phyloP scores from a whole-genome alignment of 2,888 invertebrate species.

The Oxycera nigricornis region DNA sequence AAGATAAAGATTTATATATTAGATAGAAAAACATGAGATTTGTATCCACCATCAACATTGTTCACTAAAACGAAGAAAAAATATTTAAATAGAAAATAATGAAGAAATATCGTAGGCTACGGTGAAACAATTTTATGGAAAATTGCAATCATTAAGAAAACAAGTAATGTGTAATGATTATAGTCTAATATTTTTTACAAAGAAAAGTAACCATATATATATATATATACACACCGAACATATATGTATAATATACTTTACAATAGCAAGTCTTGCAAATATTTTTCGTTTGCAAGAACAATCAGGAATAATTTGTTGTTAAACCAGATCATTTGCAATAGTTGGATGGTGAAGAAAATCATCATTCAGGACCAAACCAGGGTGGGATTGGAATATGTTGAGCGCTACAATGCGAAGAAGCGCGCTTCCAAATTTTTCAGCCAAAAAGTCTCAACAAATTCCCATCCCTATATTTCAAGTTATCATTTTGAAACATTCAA shows the following conservation, averaged over 20 bases:
- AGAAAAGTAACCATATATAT: constrained; percentile 46
- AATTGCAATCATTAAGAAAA: constrained; percentile 40
- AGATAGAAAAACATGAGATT: constrained; percentile 30
- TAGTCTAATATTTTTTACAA: constrained; percentile 47
- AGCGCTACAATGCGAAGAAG: neutral
- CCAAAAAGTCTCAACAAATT: constrained; percentile 19
- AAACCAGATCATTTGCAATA: constrained; percentile 57
- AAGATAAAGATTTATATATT: constrained; percentile 35
- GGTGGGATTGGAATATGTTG: constrained; percentile 42
- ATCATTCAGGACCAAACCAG: constrained; percentile 43
- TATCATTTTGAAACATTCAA: constrained; percentile 38
- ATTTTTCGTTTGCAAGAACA: constrained; percentile 50
- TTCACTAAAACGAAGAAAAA: constrained; percentile 44
- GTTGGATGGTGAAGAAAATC: constrained; percentile 46
- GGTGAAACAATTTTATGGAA: constrained; percentile 9
- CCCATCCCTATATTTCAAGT: constrained; percentile 18
- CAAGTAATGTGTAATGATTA: constrained; percentile 43
- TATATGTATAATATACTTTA: constrained; percentile 52
- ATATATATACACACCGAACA: constrained; percentile 45
- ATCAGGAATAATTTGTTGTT: constrained; percentile 43
- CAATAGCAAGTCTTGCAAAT: constrained; percentile 51
- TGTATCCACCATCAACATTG: constrained; percentile 45
- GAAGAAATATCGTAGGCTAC: constrained; percentile 5
- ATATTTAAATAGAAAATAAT: constrained; percentile 18
- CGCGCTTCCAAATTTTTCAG: neutral